Conservation (phyloP, 2,797 vertebrate genomes). For the Rhyacichthys aspro region DNA sequence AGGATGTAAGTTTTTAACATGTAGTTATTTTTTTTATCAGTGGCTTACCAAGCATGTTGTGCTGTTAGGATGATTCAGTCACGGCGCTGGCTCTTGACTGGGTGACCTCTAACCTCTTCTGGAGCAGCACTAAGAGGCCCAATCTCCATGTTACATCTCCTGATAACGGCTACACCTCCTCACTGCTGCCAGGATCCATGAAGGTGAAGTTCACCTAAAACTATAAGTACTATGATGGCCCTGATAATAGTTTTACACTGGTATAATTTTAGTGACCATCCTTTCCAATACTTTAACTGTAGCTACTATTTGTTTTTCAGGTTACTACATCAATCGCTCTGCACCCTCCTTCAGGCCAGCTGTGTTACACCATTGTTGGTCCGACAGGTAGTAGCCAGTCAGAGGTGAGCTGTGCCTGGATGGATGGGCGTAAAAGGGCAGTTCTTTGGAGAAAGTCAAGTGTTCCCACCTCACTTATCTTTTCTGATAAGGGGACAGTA, state of each 20-base stretch:
- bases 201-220: slow-evolving; percentile 34
- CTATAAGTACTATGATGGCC: too few relatives aligned
- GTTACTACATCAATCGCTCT: slow-evolving; percentile 78
- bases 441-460: slow-evolving; percentile 80
- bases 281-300: neutral
- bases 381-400: neutral
- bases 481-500: slow-evolving; percentile 73
- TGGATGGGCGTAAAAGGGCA: slow-evolving; percentile 83
- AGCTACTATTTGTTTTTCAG: slow-evolving; percentile 19
- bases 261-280: neutral
- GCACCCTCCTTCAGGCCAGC: slow-evolving; percentile 78
- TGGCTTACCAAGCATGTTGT: neutral
- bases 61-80: slow-evolving; percentile 60
- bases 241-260: too few relatives aligned
- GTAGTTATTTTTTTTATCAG: neutral
- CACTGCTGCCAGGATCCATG: slow-evolving; percentile 76
- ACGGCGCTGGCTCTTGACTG: slow-evolving; percentile 88
- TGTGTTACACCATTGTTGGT: slow-evolving; percentile 83
- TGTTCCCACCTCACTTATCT: slow-evolving; percentile 81
- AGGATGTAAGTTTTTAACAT: neutral
- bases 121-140: slow-evolving; percentile 79
- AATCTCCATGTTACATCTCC: slow-evolving; percentile 80
- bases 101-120: slow-evolving; percentile 89
- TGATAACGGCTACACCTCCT: slow-evolving; percentile 59
- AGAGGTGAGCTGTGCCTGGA: slow-evolving; percentile 82